Percentiles rank a stretch among this genome's conserved stretches.
phyloP scores from a whole-genome alignment of 2,113 vertebrate species.

The Lontra canadensis region DNA sequence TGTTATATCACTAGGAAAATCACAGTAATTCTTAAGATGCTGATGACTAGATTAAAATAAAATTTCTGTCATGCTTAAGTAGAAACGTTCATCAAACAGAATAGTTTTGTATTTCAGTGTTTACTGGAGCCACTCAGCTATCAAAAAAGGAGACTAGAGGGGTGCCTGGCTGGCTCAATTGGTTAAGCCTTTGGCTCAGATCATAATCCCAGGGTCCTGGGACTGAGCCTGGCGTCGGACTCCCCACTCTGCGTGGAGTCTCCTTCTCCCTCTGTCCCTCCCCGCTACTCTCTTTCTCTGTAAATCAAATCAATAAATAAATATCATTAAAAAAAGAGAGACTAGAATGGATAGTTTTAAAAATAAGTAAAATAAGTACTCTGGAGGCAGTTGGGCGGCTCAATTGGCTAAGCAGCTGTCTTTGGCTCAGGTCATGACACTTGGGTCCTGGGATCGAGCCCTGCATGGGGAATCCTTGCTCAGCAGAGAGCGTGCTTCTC shows the following conservation, averaged over 20 bases:
- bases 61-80: background rate
- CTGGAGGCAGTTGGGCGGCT: no score
- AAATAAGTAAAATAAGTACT: background rate
- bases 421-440: no score
- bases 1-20: background rate
- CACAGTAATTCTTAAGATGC: background rate
- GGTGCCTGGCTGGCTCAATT: background rate
- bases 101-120: background rate
- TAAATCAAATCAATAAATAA: background rate
- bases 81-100: background rate
- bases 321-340: background rate
- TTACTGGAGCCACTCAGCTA: background rate
- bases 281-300: background rate
- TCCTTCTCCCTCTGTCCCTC: background rate
- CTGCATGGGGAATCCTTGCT: no score
- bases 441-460: no score
- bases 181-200: background rate
- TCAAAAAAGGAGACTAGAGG: background rate
- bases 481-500: no score
- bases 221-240: background rate
- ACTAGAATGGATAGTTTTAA: background rate
- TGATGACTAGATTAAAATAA: background rate
- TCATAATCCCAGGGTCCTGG: background rate
- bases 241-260: accelerated
- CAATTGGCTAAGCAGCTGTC: no score